These are phyloP conservation scores for Mixornis gularis DNA, from an alignment of 2,113 vertebrate species.

Conservation along the genomic window DNA sequence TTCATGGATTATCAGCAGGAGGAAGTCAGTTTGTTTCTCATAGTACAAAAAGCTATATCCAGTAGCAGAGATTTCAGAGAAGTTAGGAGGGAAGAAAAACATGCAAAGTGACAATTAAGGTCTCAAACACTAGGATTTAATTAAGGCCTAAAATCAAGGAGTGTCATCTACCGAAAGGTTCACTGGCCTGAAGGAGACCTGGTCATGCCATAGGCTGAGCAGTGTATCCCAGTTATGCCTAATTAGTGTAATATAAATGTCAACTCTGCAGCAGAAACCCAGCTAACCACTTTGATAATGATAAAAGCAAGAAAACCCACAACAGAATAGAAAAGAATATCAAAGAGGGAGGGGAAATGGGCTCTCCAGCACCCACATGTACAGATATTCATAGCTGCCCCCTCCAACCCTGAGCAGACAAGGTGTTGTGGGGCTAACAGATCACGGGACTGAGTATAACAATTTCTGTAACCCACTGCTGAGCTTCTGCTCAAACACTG, in stretches of 20 bases:
- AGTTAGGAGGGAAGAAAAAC: background rate
- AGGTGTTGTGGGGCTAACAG: background rate
- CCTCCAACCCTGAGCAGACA: background rate
- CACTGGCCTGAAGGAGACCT: background rate
- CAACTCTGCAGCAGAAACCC: background rate
- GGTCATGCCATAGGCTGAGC: background rate
- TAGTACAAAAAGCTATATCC: background rate
- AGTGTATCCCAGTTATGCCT: background rate
- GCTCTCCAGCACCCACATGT: background rate
- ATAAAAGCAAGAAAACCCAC: background rate
- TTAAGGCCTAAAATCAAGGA: background rate
- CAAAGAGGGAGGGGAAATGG: background rate
- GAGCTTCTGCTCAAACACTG: background rate
- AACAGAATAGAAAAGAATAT: background rate
- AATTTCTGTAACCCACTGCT: background rate
- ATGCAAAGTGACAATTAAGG: background rate
- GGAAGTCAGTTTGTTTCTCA: background rate
- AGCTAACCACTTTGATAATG: background rate
- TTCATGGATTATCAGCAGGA: background rate
- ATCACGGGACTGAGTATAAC: background rate
- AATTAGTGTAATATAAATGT: background rate
- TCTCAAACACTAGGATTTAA: background rate
- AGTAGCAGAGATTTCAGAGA: background rate
- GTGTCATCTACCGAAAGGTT: background rate
- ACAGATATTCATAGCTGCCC: background rate